phyloP scores from a whole-genome alignment of 2,113 vertebrate species.

The Strix uralensis region DNA sequence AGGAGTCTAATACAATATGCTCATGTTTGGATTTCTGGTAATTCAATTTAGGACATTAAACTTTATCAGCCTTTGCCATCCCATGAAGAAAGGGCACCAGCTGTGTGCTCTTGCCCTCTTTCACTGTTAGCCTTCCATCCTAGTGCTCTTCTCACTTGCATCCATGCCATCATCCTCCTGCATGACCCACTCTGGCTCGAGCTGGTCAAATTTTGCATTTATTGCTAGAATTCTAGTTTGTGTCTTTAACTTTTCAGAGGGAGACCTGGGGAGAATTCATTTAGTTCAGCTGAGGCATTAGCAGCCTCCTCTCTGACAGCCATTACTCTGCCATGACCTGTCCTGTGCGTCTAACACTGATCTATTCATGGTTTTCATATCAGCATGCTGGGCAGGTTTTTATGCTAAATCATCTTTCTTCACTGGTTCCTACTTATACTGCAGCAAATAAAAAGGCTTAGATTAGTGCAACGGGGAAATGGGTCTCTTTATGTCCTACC shows the following conservation, averaged over 20 bases:
- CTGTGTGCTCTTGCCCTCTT: neutral
- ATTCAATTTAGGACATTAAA: neutral
- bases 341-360: neutral
- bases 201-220: conserved; percentile 3
- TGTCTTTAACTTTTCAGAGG: neutral
- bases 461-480: neutral
- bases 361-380: conserved; percentile 45
- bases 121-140: neutral
- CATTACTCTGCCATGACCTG: conserved; percentile 31
- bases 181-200: neutral
- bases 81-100: neutral
- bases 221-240: neutral
- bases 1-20: neutral
- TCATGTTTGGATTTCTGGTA: conserved; percentile 4
- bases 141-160: neutral
- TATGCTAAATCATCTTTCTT: conserved; percentile 51
- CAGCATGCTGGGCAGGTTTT: conserved; percentile 51
- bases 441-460: conserved; percentile 43
- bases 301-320: conserved; percentile 7
- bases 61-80: neutral
- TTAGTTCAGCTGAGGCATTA: neutral
- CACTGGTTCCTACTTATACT: neutral
- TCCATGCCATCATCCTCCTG: neutral
- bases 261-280: conserved; percentile 11
- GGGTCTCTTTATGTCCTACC: neutral